A percentile compares a stretch with the other conserved stretches of the same genome.
phyloP scores from a whole-genome alignment of 1,140 invertebrate genomes.

The Daktulosphaira vitifoliae region DNA sequence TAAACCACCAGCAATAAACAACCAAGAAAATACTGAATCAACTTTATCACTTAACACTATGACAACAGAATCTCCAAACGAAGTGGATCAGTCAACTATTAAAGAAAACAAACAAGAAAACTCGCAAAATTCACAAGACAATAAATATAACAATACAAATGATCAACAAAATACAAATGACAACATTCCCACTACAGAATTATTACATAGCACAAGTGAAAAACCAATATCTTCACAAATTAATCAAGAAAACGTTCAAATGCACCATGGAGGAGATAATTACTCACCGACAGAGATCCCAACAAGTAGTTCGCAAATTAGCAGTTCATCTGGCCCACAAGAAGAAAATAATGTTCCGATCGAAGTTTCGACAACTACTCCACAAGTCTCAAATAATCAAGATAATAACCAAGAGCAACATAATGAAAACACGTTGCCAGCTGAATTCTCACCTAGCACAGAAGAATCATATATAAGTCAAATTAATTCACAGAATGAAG shows the following conservation, averaged over 20 bases:
- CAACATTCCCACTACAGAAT: no score
- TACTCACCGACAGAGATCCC: neutral
- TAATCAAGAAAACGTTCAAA: no score
- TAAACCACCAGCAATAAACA: neutral
- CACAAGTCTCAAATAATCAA: neutral
- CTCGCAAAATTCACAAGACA: neutral
- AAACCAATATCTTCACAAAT: neutral
- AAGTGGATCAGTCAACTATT: no score
- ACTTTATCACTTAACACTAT: neutral
- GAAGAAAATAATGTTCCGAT: neutral
- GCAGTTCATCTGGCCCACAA: neutral
- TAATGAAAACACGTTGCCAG: neutral
- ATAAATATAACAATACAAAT: neutral
- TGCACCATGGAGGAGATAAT: constrained; percentile 2
- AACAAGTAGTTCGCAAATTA: neutral
- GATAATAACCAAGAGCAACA: neutral
- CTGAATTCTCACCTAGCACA: neutral
- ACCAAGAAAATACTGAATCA: neutral
- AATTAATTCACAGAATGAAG: neutral
- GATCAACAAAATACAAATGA: no score
- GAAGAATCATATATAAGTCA: neutral
- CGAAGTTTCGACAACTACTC: neutral
- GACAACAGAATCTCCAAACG: neutral
- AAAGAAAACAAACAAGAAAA: neutral
- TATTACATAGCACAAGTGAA: no score